Percentiles rank a stretch among this genome's conserved stretches.
Evolutionary conservation across 1,140 invertebrate genomes (phyloP).

Genomic region (Sycophaga agraensis): DNA sequence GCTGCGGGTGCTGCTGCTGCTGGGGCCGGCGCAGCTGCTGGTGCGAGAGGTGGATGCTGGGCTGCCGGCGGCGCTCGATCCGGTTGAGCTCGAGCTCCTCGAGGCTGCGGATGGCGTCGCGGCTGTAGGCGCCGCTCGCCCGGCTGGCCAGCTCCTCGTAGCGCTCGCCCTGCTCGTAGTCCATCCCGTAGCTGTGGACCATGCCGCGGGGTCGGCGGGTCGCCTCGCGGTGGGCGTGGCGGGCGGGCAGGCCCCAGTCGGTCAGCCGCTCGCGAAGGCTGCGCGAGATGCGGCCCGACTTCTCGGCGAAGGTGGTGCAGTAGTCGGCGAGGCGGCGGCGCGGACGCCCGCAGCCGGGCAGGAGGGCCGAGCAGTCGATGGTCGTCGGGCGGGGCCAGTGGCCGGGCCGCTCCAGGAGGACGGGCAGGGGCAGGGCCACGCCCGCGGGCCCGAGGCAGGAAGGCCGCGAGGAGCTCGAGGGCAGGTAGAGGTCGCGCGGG

Average conservation of each 20-base stretch:
- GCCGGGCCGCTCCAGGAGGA: background rate
- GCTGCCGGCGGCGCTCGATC: background rate
- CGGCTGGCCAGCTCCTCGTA: constrained; percentile 17
- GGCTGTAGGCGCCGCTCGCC: constrained; percentile 1
- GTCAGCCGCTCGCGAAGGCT: constrained; percentile 41
- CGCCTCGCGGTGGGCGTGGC: too few species aligned
- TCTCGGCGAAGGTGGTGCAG: constrained; percentile 48
- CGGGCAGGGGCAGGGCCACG: background rate
- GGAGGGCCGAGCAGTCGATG: constrained; percentile 32
- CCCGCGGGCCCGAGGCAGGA: background rate
- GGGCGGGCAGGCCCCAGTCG: constrained; percentile 20
- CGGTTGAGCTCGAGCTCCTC: constrained; percentile 21
- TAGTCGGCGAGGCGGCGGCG: constrained; percentile 43
- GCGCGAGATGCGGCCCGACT: constrained; percentile 44
- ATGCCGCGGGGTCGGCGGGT: background rate
- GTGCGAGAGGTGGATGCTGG: background rate
- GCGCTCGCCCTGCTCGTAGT: constrained; percentile 17
- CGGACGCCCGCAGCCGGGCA: constrained; percentile 30
- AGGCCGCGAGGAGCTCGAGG: background rate
- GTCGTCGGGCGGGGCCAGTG: constrained; percentile 8
- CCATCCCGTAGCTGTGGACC: constrained; percentile 12
- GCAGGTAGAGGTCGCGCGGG: constrained; percentile 41
- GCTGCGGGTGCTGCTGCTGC: background rate
- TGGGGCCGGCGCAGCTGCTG: constrained; percentile 1
- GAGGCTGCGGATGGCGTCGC: constrained; percentile 21